Percentiles rank a stretch among this genome's conserved stretches.
Evolutionary conservation across 2,888 invertebrate species (phyloP).

Genomic region (Antitype chi): DNA sequence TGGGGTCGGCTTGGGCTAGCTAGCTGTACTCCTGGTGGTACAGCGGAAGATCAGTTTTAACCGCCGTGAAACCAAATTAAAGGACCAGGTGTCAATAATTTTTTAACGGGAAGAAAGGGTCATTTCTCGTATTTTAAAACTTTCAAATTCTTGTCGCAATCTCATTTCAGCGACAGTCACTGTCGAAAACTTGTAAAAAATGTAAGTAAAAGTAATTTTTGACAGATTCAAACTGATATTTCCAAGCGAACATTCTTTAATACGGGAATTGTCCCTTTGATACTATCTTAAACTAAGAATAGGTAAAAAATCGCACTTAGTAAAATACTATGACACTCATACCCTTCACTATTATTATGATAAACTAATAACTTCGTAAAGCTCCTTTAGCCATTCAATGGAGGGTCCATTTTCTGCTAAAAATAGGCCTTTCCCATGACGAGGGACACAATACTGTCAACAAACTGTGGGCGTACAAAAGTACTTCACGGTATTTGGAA

Average conservation of each 20-base stretch:
- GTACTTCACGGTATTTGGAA: conserved; percentile 2
- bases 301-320: too few species aligned
- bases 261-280: too few species aligned
- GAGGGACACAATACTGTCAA: conserved; percentile 43
- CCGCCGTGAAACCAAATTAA: too few species aligned
- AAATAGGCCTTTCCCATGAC: conserved; percentile 35
- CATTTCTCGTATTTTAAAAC: too few species aligned
- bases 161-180: neutral
- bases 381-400: conserved; percentile 3
- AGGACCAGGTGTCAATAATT: too few species aligned
- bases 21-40: too few species aligned
- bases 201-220: neutral
- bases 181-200: neutral
- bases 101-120: too few species aligned
- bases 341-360: neutral
- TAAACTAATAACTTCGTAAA: neutral
- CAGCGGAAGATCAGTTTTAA: too few species aligned
- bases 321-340: neutral
- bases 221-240: neutral
- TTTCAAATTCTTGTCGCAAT: neutral
- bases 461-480: neutral
- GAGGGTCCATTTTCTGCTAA: conserved; percentile 13
- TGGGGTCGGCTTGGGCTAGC: too few species aligned
- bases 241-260: neutral
- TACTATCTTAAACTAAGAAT: too few species aligned